Conservation (phyloP, 2,797 vertebrate genomes). For the Taenioides sp. region DNA sequence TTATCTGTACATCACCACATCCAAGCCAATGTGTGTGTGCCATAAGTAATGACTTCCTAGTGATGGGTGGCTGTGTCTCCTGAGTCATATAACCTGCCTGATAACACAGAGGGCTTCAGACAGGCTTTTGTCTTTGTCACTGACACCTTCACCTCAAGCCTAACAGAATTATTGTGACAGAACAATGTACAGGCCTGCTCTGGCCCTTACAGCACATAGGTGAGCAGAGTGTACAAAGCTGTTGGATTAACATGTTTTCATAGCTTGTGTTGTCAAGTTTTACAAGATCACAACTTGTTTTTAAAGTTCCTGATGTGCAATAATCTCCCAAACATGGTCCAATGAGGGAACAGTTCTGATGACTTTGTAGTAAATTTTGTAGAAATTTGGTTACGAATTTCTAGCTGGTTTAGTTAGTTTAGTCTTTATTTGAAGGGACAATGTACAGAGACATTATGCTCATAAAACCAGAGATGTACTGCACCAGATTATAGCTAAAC, state of each 20-base stretch:
- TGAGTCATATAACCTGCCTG: constrained; percentile 25
- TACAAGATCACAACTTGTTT: no score
- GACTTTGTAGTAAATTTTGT: background rate
- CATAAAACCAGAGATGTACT: no score
- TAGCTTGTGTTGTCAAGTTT: background rate
- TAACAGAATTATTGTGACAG: constrained; percentile 40
- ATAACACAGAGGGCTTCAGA: constrained; percentile 58
- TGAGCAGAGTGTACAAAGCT: background rate
- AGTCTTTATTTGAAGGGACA: no score
- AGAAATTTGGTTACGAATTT: no score
- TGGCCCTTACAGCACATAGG: background rate
- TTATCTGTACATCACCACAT: constrained; percentile 41
- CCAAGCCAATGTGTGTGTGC: constrained; percentile 34
- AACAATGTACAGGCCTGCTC: constrained; percentile 5
- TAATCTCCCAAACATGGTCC: no score
- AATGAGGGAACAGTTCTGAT: background rate
- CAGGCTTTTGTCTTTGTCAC: constrained; percentile 53
- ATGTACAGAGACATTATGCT: no score
- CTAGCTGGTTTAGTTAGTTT: no score
- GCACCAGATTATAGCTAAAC: no score
- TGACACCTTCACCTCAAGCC: constrained; percentile 24
- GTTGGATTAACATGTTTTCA: background rate
- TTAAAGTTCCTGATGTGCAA: no score
- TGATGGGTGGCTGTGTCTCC: constrained; percentile 5
- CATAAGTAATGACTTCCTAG: constrained; percentile 31